A percentile compares a stretch with the other conserved stretches of the same genome.
phyloP scores from a whole-genome alignment of 1,140 invertebrate species.

The Drosophila grimshawi region DNA sequence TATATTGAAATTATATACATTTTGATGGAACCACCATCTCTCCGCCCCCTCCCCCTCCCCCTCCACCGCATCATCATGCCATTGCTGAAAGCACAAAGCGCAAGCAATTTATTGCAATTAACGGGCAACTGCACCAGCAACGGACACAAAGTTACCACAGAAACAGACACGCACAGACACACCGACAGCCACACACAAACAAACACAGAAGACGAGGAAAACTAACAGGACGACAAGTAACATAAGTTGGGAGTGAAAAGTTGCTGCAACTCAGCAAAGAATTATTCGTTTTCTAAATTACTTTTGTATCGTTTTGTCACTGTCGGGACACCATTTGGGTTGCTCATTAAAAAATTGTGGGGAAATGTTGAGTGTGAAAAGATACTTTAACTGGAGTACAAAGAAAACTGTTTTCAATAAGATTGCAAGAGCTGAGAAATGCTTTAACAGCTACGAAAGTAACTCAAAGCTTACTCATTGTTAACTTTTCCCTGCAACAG shows the following conservation, averaged over 20 bases:
- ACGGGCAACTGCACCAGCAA: constrained; percentile 52
- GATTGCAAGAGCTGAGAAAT: neutral
- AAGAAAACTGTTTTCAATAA: neutral
- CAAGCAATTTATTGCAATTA: constrained; percentile 78
- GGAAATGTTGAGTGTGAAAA: neutral
- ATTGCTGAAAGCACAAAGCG: constrained; percentile 4
- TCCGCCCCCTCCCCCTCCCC: neutral
- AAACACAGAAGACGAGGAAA: constrained; percentile 16
- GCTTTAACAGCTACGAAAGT: neutral
- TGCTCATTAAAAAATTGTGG: constrained; percentile 42
- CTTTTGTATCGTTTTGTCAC: constrained; percentile 46
- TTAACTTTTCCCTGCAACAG: neutral
- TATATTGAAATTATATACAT: constrained; percentile 69
- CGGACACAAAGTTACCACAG: constrained; percentile 1
- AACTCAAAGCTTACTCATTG: neutral
- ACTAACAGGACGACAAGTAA: constrained; percentile 8
- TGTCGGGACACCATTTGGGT: constrained; percentile 31
- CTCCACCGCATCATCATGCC: neutral
- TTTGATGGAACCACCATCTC: constrained; percentile 1
- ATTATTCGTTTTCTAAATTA: constrained; percentile 43
- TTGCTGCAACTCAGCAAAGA: constrained; percentile 33
- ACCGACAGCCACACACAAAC: neutral
- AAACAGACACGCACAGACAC: neutral
- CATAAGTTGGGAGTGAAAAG: constrained; percentile 24
- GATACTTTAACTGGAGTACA: neutral